Evolutionary conservation across 2,113 vertebrate genomes (phyloP), one percentile per base, ranked within the genome.

Genomic region (Neotragus pygmaeus): DNA sequence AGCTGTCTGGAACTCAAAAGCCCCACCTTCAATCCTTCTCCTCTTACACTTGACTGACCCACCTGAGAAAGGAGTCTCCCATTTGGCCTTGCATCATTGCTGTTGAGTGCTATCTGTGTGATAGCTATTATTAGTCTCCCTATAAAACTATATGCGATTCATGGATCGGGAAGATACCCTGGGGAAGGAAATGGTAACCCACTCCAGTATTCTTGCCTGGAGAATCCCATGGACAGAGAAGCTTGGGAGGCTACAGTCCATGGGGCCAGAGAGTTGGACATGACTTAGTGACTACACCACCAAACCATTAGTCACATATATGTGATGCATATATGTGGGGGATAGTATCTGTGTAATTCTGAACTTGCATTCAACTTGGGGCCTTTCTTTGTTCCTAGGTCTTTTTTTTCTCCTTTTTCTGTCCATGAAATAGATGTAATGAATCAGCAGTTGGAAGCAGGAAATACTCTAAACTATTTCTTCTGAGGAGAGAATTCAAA

Each of bases 401-500:
- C 45, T 62, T 80, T 51, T 51, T 57, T 36, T 3, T 14, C 73
- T 58, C 3, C 36, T 57, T n/a, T 94, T 73, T 33, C 21, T 84
- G 13, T 73, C 14, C 49, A n/a, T 92, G 55, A 75, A 94, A 77
- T 58, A 94, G 83, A 93, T 33, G 23, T 49, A 51, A 49, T 70
- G 87, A 96, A 45, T 95, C 84, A 96, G 78, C 95, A 86, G 60
- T 97, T 78, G 53, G 83, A 86, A 94, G 17, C 86, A 73, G 33
- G 64, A 82, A 95, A 39, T 78, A 12, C 13, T 92, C 19, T 87
- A 78, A 55, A 33, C 64, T n/a, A 8, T 39, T 36, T 60, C 62
- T 53, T n/a, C 30, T 36, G 17, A 55, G 2, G 30, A 90, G 36
- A 64, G 12, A 92, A 2, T 94, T 7, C n/a, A 88, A 86, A 94